These are phyloP conservation scores for Morpho achilles DNA, from an alignment of 2,888 invertebrate species.

Conservation along the genomic window DNA sequence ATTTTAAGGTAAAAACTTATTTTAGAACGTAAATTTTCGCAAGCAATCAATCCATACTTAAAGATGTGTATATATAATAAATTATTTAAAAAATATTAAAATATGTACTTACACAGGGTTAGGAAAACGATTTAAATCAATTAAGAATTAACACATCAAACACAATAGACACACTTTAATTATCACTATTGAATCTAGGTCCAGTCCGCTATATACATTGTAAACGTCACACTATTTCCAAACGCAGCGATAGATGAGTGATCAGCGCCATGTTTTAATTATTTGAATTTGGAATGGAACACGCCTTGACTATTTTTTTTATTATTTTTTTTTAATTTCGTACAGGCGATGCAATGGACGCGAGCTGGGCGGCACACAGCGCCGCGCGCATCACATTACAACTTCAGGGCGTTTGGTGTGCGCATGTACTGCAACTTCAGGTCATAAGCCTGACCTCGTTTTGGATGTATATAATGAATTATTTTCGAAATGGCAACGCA, in stretches of 20 bases:
- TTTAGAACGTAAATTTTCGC: no score
- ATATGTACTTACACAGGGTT: conserved; percentile 43
- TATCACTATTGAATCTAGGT: conserved; percentile 30
- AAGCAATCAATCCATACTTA: no score
- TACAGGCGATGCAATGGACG: conserved; percentile 28
- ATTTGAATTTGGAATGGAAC: conserved; percentile 22
- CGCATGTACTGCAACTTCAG: conserved; percentile 39
- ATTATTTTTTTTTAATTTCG: conserved; percentile 25
- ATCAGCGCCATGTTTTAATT: conserved; percentile 26
- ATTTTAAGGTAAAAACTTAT: no score
- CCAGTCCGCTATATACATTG: conserved; percentile 24
- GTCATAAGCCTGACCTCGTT: conserved; percentile 55
- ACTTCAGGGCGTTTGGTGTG: conserved; percentile 25
- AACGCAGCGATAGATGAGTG: conserved; percentile 12
- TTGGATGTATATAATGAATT: conserved; percentile 57
- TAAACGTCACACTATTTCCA: conserved; percentile 13
- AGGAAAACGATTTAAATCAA: conserved; percentile 39
- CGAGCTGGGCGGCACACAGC: conserved; percentile 33
- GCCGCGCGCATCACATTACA: conserved; percentile 40
- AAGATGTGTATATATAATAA: not conserved
- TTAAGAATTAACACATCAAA: conserved; percentile 34
- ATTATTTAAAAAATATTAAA: not conserved
- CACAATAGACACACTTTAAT: conserved; percentile 29
- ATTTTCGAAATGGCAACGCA: conserved; percentile 71
- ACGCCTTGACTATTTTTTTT: conserved; percentile 30